These are phyloP conservation scores for Heliocidaris tuberculata DNA, from an alignment of 35 echinoderm and acorn worm species.

Conservation along the genomic window DNA sequence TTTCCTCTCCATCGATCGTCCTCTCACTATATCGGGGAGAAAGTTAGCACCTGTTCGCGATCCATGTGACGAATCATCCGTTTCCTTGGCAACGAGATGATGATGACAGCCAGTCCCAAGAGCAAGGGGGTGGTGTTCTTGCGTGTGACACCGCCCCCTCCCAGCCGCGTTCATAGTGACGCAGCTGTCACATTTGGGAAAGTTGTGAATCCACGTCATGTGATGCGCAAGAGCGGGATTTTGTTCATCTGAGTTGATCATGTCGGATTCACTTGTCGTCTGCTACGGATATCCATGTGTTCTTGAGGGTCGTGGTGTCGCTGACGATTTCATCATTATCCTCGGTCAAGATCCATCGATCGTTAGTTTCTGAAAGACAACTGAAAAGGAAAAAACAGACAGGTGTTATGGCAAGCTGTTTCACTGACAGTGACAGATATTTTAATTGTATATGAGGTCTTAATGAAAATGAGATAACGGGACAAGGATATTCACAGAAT, in stretches of 20 bases:
- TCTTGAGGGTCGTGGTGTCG: not conserved
- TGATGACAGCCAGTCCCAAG: not conserved
- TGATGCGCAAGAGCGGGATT: slow-evolving; percentile 13
- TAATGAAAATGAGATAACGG: not conserved
- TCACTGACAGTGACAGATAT: not conserved
- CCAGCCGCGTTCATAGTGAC: not conserved
- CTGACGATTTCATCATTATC: too few relatives aligned
- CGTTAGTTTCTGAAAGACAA: not conserved
- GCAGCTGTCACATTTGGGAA: slow-evolving; percentile 37
- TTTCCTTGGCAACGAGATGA: not conserved
- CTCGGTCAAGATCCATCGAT: not conserved
- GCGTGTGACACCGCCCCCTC: not conserved
- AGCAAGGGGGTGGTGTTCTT: not conserved
- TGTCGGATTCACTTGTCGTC: not conserved
- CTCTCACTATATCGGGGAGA: slow-evolving; percentile 14
- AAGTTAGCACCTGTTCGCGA: not conserved
- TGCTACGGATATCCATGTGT: not conserved
- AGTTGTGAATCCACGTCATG: slow-evolving; percentile 43
- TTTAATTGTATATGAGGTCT: not conserved
- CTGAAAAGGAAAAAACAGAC: not conserved
- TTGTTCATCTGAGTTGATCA: slow-evolving; percentile 23
- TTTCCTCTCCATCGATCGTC: not conserved
- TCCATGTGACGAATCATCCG: not conserved
- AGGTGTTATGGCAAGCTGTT: not conserved
- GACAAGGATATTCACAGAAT: not conserved